Evolutionary conservation across 2,113 vertebrate genomes (phyloP).

Genomic region (Mesitornis unicolor): DNA sequence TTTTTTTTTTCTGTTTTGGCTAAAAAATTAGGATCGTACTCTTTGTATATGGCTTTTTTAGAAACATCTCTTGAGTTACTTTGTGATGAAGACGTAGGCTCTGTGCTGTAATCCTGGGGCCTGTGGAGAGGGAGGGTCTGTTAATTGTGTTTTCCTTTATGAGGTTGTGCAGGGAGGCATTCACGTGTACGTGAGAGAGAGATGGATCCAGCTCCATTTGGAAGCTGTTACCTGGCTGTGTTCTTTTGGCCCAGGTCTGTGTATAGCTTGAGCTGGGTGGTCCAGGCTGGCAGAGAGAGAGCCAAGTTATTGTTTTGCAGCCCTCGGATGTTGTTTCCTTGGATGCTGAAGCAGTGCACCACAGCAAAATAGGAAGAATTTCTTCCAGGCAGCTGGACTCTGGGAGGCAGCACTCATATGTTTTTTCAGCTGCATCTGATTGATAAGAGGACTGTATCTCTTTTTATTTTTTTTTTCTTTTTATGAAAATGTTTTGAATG

Average conservation of each 20-base stretch:
- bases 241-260: neutral
- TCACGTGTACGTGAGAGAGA: neutral
- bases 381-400: conserved; percentile 37
- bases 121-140: neutral
- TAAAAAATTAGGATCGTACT: neutral
- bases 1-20: neutral
- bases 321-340: neutral
- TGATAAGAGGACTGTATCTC: neutral
- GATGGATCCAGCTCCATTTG: neutral
- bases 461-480: accelerated
- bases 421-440: conserved; percentile 25
- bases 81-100: neutral
- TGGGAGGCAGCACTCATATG: conserved; percentile 60
- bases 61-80: neutral
- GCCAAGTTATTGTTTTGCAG: neutral
- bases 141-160: neutral
- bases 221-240: neutral
- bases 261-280: neutral
- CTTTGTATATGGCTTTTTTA: neutral
- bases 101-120: no score
- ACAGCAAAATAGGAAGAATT: neutral
- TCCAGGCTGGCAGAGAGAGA: neutral
- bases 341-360: neutral
- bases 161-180: neutral
- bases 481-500: neutral